Evolutionary conservation across 2,113 vertebrate genomes (phyloP).

Genomic region (Platichthys stellatus): DNA sequence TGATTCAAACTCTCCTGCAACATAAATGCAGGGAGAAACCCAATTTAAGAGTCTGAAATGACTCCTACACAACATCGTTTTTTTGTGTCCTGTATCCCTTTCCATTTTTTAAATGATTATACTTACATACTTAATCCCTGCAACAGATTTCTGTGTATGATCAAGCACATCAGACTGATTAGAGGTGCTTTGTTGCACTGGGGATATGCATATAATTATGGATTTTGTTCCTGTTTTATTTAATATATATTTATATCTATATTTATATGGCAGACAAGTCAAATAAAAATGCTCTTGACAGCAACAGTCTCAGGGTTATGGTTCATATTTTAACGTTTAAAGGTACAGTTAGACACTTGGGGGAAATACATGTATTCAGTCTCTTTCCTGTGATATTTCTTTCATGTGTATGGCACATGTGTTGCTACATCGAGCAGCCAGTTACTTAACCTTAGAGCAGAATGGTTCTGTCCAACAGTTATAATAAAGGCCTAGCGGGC

Average conservation of each 20-base stretch:
- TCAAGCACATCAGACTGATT: background rate
- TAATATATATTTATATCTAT: background rate
- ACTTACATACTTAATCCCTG: conserved; percentile 4
- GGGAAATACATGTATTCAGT: background rate
- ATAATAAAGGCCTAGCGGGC: background rate
- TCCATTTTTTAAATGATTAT: background rate
- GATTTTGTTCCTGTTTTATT: background rate
- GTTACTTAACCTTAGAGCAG: background rate
- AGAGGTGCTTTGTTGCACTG: conserved; percentile 8
- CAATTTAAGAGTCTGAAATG: conserved; percentile 36
- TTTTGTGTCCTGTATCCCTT: conserved; percentile 10
- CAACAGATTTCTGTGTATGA: conserved; percentile 12
- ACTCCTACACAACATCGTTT: conserved; percentile 24
- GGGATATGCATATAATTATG: conserved; percentile 10
- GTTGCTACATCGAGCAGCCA: background rate
- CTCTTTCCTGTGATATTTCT: background rate
- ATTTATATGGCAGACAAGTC: conserved; percentile 4
- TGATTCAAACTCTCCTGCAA: conserved; percentile 31
- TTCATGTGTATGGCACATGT: background rate
- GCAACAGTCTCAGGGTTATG: conserved; percentile 1
- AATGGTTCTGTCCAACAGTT: background rate
- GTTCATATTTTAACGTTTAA: background rate
- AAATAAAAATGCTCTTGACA: conserved; percentile 15
- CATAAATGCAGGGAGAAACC: conserved; percentile 28
- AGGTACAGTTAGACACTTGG: background rate